Percentiles rank a stretch among this genome's conserved stretches.
Conservation (phyloP, 2,888 invertebrate genomes). For the Hirtodrosophila cameraria region DNA sequence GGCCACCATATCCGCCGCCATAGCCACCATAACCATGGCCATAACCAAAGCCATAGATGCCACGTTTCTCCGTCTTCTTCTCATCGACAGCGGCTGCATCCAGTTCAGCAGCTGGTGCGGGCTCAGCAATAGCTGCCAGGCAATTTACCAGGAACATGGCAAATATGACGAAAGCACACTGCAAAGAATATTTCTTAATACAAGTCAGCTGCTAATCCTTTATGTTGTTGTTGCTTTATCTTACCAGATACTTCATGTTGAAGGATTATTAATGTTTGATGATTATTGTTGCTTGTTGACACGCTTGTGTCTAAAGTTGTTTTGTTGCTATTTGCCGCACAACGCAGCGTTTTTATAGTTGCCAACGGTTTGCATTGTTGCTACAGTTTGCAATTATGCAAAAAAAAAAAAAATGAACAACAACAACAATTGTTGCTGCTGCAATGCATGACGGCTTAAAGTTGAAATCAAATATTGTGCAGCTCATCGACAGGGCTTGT, state of each 20-base stretch:
- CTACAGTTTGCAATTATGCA: conserved; percentile 76
- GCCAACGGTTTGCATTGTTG: conserved; percentile 43
- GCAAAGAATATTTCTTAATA: conserved; percentile 11
- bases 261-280: neutral
- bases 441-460: conserved; percentile 41
- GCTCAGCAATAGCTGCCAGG: conserved; percentile 63
- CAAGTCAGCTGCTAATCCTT: conserved; percentile 9
- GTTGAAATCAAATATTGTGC: conserved; percentile 62
- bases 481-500: conserved; percentile 7
- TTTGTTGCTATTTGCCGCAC: conserved; percentile 51
- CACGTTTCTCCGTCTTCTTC: conserved; percentile 74
- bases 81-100: conserved; percentile 43
- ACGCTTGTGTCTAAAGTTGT: conserved; percentile 33
- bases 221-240: conserved; percentile 13
- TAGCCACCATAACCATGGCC: conserved; percentile 66
- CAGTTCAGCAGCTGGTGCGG: conserved; percentile 39
- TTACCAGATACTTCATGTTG: conserved; percentile 72
- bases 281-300: conserved; percentile 8
- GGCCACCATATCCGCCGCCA: conserved; percentile 40
- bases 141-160: conserved; percentile 48
- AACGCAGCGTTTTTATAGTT: conserved; percentile 60
- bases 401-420: conserved; percentile 28
- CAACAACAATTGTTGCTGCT: conserved; percentile 24
- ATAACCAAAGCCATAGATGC: conserved; percentile 72
- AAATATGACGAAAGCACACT: conserved; percentile 55